phyloP scores from a whole-genome alignment of 2,888 invertebrate species.

The Leptogaster cylindrica region DNA sequence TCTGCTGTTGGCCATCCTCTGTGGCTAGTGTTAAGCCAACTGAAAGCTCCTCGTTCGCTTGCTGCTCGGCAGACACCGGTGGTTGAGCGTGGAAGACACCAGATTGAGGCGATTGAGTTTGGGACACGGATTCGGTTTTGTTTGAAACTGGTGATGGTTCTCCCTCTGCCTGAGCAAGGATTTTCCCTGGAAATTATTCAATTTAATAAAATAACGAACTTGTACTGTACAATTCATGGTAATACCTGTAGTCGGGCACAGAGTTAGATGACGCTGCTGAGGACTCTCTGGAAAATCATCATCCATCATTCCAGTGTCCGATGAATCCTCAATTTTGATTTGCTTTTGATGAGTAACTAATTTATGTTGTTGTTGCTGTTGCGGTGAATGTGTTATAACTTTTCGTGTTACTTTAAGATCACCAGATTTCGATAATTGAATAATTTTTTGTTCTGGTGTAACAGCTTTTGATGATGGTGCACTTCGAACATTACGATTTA shows the following conservation, averaged over 20 bases:
- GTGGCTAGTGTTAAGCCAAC: conserved; percentile 49
- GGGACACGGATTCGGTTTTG: neutral
- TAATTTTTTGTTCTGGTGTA: conserved; percentile 60
- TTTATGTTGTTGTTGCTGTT: conserved; percentile 49
- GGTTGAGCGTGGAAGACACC: conserved; percentile 52
- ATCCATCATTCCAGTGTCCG: conserved; percentile 13
- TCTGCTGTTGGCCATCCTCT: conserved; percentile 65
- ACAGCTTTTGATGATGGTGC: conserved; percentile 48
- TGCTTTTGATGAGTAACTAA: conserved; percentile 54
- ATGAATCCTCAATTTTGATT: conserved; percentile 47
- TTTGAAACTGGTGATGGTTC: conserved; percentile 60
- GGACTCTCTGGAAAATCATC: conserved; percentile 73
- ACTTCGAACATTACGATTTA: conserved; percentile 51
- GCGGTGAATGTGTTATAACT: conserved; percentile 54
- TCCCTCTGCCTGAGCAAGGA: conserved; percentile 68
- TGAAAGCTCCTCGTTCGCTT: conserved; percentile 50
- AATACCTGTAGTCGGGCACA: conserved; percentile 73
- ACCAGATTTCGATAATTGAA: conserved; percentile 64
- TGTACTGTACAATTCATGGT: no score
- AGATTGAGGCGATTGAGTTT: conserved; percentile 46
- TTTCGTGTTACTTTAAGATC: conserved; percentile 63
- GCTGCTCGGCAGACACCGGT: conserved; percentile 52
- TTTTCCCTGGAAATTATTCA: conserved; percentile 52
- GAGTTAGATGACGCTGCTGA: conserved; percentile 70
- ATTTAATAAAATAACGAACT: neutral